phyloP scores from a whole-genome alignment of 2,888 invertebrate genomes.

The Baccha elongata region DNA sequence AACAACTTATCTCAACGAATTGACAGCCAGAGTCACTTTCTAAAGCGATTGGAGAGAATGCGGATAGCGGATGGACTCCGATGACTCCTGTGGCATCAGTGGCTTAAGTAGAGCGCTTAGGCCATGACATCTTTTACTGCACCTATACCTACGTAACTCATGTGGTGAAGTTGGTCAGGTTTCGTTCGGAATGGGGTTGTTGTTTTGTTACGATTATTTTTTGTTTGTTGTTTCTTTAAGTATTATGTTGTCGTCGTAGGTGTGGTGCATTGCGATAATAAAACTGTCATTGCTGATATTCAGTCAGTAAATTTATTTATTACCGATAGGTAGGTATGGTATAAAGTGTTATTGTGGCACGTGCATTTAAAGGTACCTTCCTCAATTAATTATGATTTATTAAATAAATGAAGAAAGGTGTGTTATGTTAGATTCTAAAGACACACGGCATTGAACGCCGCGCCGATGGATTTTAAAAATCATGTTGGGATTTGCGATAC shows the following conservation, averaged over 20 bases:
- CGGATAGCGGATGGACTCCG: conserved; percentile 52
- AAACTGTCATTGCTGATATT: conserved; percentile 79
- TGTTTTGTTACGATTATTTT: conserved; percentile 23
- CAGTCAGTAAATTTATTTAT: conserved; percentile 79
- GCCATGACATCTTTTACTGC: conserved; percentile 47
- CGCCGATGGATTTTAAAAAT: too few species aligned
- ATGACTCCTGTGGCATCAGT: conserved; percentile 56
- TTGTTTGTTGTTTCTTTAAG: conserved; percentile 5
- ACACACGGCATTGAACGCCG: neutral
- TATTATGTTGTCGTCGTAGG: conserved; percentile 75
- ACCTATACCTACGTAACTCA: conserved; percentile 38
- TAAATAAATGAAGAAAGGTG: conserved; percentile 23
- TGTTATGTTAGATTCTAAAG: conserved; percentile 7
- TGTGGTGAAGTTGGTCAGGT: conserved; percentile 57
- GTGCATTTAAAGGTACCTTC: conserved; percentile 60
- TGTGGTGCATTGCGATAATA: conserved; percentile 78
- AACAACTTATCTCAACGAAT: conserved; percentile 56
- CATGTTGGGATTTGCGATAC: too few species aligned
- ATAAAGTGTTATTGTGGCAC: conserved; percentile 76
- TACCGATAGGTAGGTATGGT: too few species aligned
- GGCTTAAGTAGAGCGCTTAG: conserved; percentile 67
- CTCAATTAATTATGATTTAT: too few species aligned
- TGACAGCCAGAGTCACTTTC: conserved; percentile 60
- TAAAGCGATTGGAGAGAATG: conserved; percentile 56
- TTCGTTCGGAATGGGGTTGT: conserved; percentile 37